phyloP scores from a whole-genome alignment of 2,888 invertebrate species.

The Steromphala cineraria region DNA sequence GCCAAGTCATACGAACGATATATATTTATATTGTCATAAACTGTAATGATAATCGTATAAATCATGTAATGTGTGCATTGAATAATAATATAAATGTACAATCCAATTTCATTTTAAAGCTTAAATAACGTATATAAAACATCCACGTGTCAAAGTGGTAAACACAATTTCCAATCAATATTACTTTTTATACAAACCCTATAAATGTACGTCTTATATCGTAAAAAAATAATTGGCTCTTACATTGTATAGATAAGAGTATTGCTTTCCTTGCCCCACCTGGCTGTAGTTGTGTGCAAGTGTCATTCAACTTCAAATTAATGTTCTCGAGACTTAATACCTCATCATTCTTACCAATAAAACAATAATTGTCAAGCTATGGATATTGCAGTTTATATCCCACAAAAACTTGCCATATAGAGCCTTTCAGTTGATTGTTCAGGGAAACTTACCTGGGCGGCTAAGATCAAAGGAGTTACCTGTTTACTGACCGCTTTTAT shows the following conservation, averaged over 20 bases:
- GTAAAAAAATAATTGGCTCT: background rate
- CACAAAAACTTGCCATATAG: background rate
- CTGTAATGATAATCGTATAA: no score
- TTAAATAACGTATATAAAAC: no score
- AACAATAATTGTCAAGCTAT: constrained; percentile 4
- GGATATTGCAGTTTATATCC: background rate
- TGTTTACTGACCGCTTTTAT: background rate
- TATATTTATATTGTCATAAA: no score
- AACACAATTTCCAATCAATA: no score
- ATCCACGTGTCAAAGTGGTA: no score
- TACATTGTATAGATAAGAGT: background rate
- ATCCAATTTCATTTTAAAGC: no score
- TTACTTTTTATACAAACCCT: no score
- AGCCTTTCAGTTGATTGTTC: background rate
- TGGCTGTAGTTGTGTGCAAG: background rate
- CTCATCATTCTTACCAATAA: background rate
- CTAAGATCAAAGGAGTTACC: background rate
- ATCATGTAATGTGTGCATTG: no score
- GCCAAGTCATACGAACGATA: no score
- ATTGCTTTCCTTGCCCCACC: background rate
- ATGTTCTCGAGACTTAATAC: background rate
- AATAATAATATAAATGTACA: no score
- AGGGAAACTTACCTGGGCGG: background rate
- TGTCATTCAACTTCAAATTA: background rate
- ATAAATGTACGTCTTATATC: no score